Base-by-base conservation (phyloP, 2,113 vertebrate species). In the Climacteris rufus region DNA sequence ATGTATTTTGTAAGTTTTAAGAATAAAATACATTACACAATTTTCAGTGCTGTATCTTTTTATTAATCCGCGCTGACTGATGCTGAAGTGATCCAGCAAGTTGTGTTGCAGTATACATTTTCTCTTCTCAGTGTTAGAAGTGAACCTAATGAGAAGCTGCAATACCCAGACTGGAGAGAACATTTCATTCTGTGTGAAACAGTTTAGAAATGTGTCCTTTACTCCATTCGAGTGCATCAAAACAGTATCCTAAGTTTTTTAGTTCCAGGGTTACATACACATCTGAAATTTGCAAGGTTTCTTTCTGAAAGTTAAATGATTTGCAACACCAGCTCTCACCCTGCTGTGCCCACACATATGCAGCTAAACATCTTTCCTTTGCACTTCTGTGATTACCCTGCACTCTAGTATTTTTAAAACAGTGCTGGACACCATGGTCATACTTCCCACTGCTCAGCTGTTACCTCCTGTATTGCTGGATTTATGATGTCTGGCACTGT, bases 1-100 rank as follows among this genome's bases (percentile, higher is more conserved):
- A 64, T 47, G 30, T 72, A 69, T 95, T 95, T 96, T 59, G 17
- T 75, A 96, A 95, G 63, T 90, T 94, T 91, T 52, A 97, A 92
- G 66, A 90, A 94, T 81, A 90, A 95, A 94, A 86, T 39, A 93
- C 21, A 90, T 94, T 92, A 65, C 25, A 74, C 13, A 65, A 50
- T 83, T 88, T 95, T 96, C 94, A 94, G 50, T 85, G 75, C 71
- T 96, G 49, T 47, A 45, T 60, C 63, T 95, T 89, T 87, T 89
- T 17, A 57, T 75, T 85, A 93, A 66, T 91, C 76, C 82, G n/a
- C 94, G 50, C 59, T 88, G 59, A 92, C 94, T 85, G 60, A 91
- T 90, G 57, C 63, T 89, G 90, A 87, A 59, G 74, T 20, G 88
- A 71, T 75, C 35, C 56, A 64, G 64, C 6, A 85, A 53, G 35